A percentile compares a stretch with the other conserved stretches of the same genome.
phyloP scores from a whole-genome alignment of 1,140 invertebrate species.

The Cyphomyrmex costatus region DNA sequence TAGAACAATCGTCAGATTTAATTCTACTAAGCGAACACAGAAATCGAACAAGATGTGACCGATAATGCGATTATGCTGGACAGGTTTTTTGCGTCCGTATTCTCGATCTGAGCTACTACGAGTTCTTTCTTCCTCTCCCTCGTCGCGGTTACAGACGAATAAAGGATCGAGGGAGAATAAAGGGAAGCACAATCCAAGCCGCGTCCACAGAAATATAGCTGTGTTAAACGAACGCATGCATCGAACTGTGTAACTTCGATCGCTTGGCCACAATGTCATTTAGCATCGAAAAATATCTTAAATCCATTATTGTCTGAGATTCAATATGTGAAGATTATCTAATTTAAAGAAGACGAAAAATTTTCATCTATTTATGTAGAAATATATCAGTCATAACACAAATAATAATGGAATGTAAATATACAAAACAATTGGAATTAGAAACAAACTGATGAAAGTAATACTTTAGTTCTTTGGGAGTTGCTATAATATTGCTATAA shows the following conservation, averaged over 20 bases:
- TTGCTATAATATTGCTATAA: not conserved
- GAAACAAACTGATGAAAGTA: not conserved
- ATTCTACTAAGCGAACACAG: slow-evolving; percentile 70
- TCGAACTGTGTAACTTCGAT: slow-evolving; percentile 33
- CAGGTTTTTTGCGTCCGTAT: slow-evolving; percentile 79
- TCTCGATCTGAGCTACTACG: slow-evolving; percentile 66
- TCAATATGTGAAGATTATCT: not conserved
- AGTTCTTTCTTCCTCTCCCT: slow-evolving; percentile 54
- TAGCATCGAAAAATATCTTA: not conserved
- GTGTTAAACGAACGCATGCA: slow-evolving; percentile 36
- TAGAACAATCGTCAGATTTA: slow-evolving; percentile 13
- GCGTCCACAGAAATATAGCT: slow-evolving; percentile 68
- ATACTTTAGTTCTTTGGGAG: not conserved
- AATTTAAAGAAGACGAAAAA: not conserved
- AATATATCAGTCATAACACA: not conserved
- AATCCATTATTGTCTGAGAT: not conserved
- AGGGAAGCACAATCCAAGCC: slow-evolving; percentile 29
- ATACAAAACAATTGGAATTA: not conserved
- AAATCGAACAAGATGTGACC: slow-evolving; percentile 82
- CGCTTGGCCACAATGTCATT: not conserved
- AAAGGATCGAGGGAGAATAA: slow-evolving; percentile 47
- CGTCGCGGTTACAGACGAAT: slow-evolving; percentile 39
- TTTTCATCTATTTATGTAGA: not conserved
- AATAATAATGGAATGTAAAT: slow-evolving; percentile 1
- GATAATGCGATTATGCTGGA: slow-evolving; percentile 84